Conservation (phyloP, 2,113 vertebrate genomes). For the Bos indicus region DNA sequence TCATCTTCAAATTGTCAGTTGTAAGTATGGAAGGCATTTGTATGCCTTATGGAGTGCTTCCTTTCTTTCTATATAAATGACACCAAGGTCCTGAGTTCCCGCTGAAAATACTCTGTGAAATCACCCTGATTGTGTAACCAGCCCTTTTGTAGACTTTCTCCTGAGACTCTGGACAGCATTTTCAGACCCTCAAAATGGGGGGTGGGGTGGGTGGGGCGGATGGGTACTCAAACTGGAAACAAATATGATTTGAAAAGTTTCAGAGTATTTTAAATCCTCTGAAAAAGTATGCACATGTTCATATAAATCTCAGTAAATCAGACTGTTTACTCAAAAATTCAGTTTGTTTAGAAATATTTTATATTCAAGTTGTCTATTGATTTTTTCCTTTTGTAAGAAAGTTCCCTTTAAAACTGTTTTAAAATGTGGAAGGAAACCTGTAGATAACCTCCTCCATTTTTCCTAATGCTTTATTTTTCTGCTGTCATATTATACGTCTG, state of each 20-base stretch:
- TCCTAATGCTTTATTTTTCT: conserved; percentile 7
- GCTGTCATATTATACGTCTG: background rate
- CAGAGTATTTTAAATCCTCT: background rate
- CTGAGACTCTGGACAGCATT: conserved; percentile 51
- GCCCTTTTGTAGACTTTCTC: conserved; percentile 64
- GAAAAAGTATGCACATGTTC: background rate
- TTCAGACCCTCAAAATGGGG: background rate
- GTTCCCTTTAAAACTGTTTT: background rate
- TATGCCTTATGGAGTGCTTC: conserved; percentile 60
- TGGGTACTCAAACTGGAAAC: background rate
- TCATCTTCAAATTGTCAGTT: conserved; percentile 71
- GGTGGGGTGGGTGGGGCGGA: too few relatives aligned
- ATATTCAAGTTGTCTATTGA: background rate
- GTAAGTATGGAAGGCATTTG: conserved; percentile 62
- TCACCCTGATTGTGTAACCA: conserved; percentile 64
- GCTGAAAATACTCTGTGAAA: conserved; percentile 50
- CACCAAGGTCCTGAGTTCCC: conserved; percentile 65
- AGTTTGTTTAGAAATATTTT: background rate
- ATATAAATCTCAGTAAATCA: background rate
- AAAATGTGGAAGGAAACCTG: background rate
- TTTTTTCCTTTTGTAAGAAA: background rate
- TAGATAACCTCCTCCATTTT: background rate
- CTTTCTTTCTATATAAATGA: conserved; percentile 63
- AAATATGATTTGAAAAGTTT: background rate
- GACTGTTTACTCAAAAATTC: background rate